phyloP scores from a whole-genome alignment of 2,797 vertebrate genomes.

The Acipenser transmontanus region DNA sequence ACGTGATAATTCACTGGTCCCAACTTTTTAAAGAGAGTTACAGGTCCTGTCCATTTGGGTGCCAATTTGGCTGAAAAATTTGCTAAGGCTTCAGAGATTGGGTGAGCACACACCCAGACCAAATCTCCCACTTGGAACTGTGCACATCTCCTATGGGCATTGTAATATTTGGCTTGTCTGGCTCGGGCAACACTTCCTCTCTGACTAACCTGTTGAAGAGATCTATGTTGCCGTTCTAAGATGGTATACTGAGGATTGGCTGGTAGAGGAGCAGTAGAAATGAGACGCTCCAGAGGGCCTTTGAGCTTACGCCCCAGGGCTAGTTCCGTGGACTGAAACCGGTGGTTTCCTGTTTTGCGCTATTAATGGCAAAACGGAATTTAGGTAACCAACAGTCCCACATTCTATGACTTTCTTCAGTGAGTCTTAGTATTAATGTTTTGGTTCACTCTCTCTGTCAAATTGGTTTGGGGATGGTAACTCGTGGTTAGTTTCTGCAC shows the following conservation, averaged over 20 bases:
- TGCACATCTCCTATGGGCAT: no score
- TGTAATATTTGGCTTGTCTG: no score
- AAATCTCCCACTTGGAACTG: no score
- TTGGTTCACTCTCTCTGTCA: not conserved
- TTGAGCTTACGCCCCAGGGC: no score
- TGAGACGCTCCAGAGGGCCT: not conserved
- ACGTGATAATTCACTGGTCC: no score
- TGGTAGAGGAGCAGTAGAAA: not conserved
- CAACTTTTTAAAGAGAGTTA: no score
- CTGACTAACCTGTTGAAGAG: not conserved
- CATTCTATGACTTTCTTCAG: not conserved
- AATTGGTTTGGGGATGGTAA: not conserved
- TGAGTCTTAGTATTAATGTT: not conserved
- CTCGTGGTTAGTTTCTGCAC: not conserved
- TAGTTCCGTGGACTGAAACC: not conserved
- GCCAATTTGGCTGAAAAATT: no score
- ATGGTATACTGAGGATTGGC: not conserved
- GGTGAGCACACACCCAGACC: not conserved
- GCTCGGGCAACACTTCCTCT: not conserved
- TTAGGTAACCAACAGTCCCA: not conserved
- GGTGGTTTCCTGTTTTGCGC: not conserved
- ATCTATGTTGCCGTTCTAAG: not conserved
- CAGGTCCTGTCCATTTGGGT: no score
- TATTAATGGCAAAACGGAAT: not conserved
- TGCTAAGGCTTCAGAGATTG: no score